Evolutionary conservation across 64 coral and sea anemone genomes (phyloP), one percentile per base, ranked within the genome.

Genomic region (Montipora foliosa): DNA sequence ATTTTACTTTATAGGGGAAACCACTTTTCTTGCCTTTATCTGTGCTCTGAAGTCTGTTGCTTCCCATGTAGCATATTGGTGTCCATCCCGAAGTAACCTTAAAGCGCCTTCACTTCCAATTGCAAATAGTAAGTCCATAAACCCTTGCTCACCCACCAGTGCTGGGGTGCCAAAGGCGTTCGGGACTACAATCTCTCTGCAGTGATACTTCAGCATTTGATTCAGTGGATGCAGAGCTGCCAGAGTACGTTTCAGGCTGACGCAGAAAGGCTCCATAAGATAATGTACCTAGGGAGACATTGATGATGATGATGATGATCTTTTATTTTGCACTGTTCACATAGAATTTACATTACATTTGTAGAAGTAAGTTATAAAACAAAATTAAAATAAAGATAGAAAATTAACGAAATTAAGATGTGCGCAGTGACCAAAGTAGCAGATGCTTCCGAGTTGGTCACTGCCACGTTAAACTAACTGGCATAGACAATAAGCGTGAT

Each of bases 121-220:
- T 6, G 90, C 84, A 61, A 92, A 96, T 3, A 96, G 19, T 3
- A 82, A 29, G 72, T 96, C 84, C 45, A 83, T 71, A 64, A 81
- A 67, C 6, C 29, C 22, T 4, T 46, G 16, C 6, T 80, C 57
- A 2, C 44, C 45, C 22, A 96, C 9, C 3, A 96, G 84, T 1
- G 15, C 45, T 50, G 90, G 90, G 59, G 62, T 60, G 16, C 90
- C 95, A 14, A 93, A 77, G 2, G 61, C 82, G 51, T 96, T 96
- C 0, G 95, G 73, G 15, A 79, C 52, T 4, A 67, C 21, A 4
- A 96, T 44, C 9, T 91, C 95, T 8, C 90, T 66, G 70, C 95
- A 96, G 58, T 96, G 95, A 76, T 67, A 96, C 78, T 91, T 88
- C 5, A 96, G 83, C 0, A 96, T 93, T 29, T 89, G 74, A 49